Conservation (phyloP, 2,888 invertebrate genomes). For the Sarcophaga rosellei region DNA sequence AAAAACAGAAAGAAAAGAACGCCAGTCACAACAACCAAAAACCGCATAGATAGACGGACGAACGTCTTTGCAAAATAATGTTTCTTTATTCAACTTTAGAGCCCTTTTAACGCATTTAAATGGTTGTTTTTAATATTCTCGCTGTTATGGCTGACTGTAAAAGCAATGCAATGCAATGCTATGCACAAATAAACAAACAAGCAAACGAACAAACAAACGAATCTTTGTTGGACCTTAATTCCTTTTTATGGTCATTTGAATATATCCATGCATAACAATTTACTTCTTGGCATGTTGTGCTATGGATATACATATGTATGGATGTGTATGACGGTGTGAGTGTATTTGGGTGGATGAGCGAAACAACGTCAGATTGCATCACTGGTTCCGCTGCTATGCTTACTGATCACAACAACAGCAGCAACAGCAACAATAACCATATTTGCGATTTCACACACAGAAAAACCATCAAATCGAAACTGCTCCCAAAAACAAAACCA, state of each 20-base stretch:
- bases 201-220: too few relatives aligned
- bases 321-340: not conserved
- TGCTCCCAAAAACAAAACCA: slow-evolving; percentile 57
- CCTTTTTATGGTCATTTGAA: slow-evolving; percentile 81
- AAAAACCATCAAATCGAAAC: slow-evolving; percentile 62
- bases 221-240: slow-evolving; percentile 79
- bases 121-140: not conserved
- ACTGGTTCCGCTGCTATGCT: slow-evolving; percentile 67
- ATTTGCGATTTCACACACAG: slow-evolving; percentile 56
- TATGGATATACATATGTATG: slow-evolving; percentile 4
- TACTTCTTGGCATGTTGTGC: slow-evolving; percentile 73
- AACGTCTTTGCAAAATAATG: slow-evolving; percentile 6
- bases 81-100: slow-evolving; percentile 24
- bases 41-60: slow-evolving; percentile 40
- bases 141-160: not conserved
- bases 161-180: slow-evolving; percentile 9
- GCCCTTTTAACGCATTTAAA: slow-evolving; percentile 57
- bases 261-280: slow-evolving; percentile 76
- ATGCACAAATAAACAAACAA: slow-evolving; percentile 71
- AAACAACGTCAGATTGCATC: slow-evolving; percentile 62
- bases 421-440: not conserved
- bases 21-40: slow-evolving; percentile 1
- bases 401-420: slow-evolving; percentile 56
- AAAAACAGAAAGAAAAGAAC: slow-evolving; percentile 17
- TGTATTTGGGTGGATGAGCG: slow-evolving; percentile 24